Percentiles rank a stretch among this genome's conserved stretches.
These are phyloP conservation scores for Spodoptera frugiperda DNA, from an alignment of 1,140 invertebrate species.

Conservation along the genomic window DNA sequence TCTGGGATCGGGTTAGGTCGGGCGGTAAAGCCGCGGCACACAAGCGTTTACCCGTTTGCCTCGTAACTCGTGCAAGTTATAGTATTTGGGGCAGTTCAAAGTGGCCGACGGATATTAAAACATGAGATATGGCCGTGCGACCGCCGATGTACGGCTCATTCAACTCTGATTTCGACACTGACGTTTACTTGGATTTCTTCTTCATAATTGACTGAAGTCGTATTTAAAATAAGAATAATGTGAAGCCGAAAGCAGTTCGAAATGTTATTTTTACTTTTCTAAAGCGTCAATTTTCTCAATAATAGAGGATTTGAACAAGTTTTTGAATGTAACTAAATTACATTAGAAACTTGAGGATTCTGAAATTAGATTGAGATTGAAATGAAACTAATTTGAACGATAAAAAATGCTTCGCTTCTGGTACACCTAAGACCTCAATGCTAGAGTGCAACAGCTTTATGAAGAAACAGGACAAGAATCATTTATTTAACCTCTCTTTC, in stretches of 20 bases:
- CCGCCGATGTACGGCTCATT: slow-evolving; percentile 73
- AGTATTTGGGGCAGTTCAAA: slow-evolving; percentile 83
- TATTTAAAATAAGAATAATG: slow-evolving; percentile 32
- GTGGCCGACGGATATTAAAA: slow-evolving; percentile 80
- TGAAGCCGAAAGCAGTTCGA: slow-evolving; percentile 2
- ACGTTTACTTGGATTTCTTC: slow-evolving; percentile 61
- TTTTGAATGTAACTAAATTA: too few species aligned
- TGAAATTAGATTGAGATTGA: background rate
- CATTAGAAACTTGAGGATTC: too few species aligned
- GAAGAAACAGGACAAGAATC: too few species aligned
- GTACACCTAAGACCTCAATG: too few species aligned
- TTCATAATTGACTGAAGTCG: slow-evolving; percentile 65
- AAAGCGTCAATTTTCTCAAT: background rate
- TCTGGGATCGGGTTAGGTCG: slow-evolving; percentile 48
- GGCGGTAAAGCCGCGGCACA: slow-evolving; percentile 66
- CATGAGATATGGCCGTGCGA: slow-evolving; percentile 78
- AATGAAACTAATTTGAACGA: background rate
- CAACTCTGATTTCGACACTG: slow-evolving; percentile 67
- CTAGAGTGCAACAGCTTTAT: too few species aligned
- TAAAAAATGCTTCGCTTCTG: too few species aligned
- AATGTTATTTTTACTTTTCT: slow-evolving; percentile 7
- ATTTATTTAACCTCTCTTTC: too few species aligned
- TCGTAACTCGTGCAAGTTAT: slow-evolving; percentile 81
- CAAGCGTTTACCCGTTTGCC: slow-evolving; percentile 62
- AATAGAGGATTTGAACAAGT: background rate